Percentiles rank a stretch among this genome's conserved stretches.
Evolutionary conservation across 2,113 vertebrate genomes (phyloP).

Genomic region (Polypterus senegalus): DNA sequence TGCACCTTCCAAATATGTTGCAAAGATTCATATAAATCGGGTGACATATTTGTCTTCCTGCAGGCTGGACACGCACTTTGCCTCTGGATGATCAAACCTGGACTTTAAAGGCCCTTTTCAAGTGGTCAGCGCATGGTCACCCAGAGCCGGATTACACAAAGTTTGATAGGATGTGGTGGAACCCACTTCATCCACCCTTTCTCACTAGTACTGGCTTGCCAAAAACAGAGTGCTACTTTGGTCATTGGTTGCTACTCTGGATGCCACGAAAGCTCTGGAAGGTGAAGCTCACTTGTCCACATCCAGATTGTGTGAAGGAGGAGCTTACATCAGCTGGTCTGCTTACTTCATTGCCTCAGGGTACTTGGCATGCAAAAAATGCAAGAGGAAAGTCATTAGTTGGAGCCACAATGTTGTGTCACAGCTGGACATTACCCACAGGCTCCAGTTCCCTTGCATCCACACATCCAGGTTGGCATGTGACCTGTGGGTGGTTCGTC

Average conservation of each 20-base stretch:
- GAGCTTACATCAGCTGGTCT: too few relatives aligned
- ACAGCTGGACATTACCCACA: too few relatives aligned
- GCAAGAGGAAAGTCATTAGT: too few relatives aligned
- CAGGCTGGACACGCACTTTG: constrained; percentile 8
- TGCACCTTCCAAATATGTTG: too few relatives aligned
- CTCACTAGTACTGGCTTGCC: not conserved
- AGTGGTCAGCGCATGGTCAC: constrained; percentile 1
- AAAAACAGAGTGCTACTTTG: constrained; percentile 15
- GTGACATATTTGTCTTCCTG: constrained; percentile 1
- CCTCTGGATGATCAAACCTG: not conserved
- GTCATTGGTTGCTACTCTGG: constrained; percentile 18
- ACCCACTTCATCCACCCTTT: not conserved
- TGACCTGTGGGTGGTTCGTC: too few relatives aligned
- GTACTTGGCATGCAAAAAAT: too few relatives aligned
- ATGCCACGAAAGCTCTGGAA: constrained; percentile 19
- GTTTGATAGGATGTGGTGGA: constrained; percentile 8
- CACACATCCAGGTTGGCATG: too few relatives aligned
- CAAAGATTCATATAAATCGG: not conserved
- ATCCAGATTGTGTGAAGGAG: too few relatives aligned
- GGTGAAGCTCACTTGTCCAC: constrained; percentile 8
- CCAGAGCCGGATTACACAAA: constrained; percentile 3
- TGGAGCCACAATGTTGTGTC: too few relatives aligned
- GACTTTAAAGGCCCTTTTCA: constrained; percentile 4
- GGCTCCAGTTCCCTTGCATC: too few relatives aligned
- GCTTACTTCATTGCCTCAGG: too few relatives aligned